Conservation (phyloP, 2,113 vertebrate species). For the Xiphophorus couchianus region DNA sequence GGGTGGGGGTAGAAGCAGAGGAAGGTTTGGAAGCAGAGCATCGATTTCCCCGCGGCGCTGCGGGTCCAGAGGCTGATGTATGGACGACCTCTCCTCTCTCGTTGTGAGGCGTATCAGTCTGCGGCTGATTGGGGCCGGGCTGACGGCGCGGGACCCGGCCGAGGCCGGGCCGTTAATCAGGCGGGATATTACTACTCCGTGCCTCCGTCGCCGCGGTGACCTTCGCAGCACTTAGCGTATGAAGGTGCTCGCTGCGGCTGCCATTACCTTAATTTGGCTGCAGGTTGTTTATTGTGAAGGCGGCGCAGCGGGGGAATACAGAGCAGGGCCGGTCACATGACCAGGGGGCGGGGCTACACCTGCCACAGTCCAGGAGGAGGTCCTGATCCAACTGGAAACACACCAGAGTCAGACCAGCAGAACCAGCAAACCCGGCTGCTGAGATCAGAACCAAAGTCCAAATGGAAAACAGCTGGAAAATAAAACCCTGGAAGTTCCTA, state of each 20-base stretch:
- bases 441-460: neutral
- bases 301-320: constrained; percentile 64
- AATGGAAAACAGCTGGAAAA: neutral
- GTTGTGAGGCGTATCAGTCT: constrained; percentile 83
- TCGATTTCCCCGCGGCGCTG: constrained; percentile 71
- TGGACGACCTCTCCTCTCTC: constrained; percentile 84
- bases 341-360: constrained; percentile 23
- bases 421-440: neutral
- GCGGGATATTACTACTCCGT: neutral
- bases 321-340: constrained; percentile 28
- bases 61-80: constrained; percentile 80
- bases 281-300: constrained; percentile 78
- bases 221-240: constrained; percentile 84
- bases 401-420: neutral
- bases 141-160: constrained; percentile 76
- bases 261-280: constrained; percentile 83
- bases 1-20: constrained; percentile 1
- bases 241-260: constrained; percentile 60
- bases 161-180: neutral
- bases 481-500: neutral
- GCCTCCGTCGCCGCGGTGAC: constrained; percentile 73
- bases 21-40: constrained; percentile 29
- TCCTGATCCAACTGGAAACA: neutral
- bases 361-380: neutral
- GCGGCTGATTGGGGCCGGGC: constrained; percentile 78